Base-by-base conservation (phyloP, 2,888 invertebrate species). In the Hartigia nigra region DNA sequence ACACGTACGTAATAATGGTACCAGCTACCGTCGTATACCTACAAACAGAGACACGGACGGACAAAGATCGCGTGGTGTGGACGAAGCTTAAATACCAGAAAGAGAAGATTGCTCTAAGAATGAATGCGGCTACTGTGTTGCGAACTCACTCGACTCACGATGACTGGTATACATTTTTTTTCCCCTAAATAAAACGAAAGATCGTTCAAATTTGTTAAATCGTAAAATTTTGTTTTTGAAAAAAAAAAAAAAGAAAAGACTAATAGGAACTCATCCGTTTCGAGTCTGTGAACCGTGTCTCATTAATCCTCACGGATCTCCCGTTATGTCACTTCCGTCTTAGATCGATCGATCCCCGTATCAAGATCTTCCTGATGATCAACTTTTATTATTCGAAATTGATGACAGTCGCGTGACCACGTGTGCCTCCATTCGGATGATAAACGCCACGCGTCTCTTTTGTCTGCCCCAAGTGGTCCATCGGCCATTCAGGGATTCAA, bases 401-500 rank as follows among this genome's bases (percentile, higher is more conserved):
- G 4, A 55, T 5, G 14, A 2, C 9, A 55, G 55, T 9, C 55
- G 9, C 55, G 55, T 2, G 0, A 55, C 9, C 23, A 14, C 5
- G 0, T 55, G 9, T 9, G 12, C 37, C 14, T 39, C 14, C 37
- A 39, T 39, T 12, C 14, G 37, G 12, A 2, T 23, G 9, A 0
- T 55, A 55, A 23, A 55, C 5, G 14, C 23, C 23, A 55, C 9
- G 5, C 23, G 23, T 23, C 55, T 23, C 55, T 9, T 55, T 55
- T 55, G 14, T 55, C 23, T 9, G 9, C 9, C 23, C 55, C 23
- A 5, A 23, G 9, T 55, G 23, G 55, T 55, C 55, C 55, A 78
- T 76, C 37, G 75, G 74, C 75, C 74, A 77, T 80, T 78, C 83
- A 74, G 79, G 76, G 82, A 83, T 80, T 81, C 85, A 80, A 83